A percentile compares a stretch with the other conserved stretches of the same genome.
These are phyloP conservation scores for Abrostola tripartita DNA, from an alignment of 2,888 invertebrate species.

Conservation along the genomic window DNA sequence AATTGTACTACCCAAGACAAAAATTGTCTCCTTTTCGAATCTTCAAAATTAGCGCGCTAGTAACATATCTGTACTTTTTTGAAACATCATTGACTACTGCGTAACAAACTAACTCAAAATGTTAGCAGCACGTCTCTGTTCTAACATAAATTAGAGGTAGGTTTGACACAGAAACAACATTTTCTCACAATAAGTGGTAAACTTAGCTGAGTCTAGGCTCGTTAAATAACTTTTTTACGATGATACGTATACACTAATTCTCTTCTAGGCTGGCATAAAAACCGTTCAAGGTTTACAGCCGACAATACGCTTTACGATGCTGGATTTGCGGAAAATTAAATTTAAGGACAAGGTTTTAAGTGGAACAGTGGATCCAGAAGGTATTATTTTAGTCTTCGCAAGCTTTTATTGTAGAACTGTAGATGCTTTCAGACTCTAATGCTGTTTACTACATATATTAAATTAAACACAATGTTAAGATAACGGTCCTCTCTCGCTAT, in stretches of 20 bases:
- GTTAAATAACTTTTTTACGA: slow-evolving; percentile 56
- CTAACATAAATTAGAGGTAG: slow-evolving; percentile 3
- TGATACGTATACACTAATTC: slow-evolving; percentile 47
- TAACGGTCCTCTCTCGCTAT: too few species aligned
- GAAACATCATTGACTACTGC: too few species aligned
- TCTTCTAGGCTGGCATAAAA: slow-evolving; percentile 39
- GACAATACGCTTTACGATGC: slow-evolving; percentile 46
- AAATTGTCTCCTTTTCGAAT: too few species aligned
- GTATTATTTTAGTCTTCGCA: not conserved
- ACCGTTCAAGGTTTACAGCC: slow-evolving; percentile 45
- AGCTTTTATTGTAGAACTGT: not conserved
- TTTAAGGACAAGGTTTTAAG: slow-evolving; percentile 26
- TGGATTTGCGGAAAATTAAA: slow-evolving; percentile 49
- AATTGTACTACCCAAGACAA: too few species aligned
- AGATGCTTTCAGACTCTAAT: too few species aligned
- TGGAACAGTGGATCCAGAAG: slow-evolving; percentile 5
- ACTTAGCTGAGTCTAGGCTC: slow-evolving; percentile 27
- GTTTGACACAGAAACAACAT: slow-evolving; percentile 11
- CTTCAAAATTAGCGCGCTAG: too few species aligned
- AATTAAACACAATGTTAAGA: too few species aligned
- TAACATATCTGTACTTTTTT: too few species aligned
- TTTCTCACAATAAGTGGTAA: slow-evolving; percentile 29
- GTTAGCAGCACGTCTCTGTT: slow-evolving; percentile 6
- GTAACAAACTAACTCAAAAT: not conserved
- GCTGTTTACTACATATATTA: too few species aligned